phyloP scores from a whole-genome alignment of 2,888 invertebrate genomes.

The Drosophila vallismaia region DNA sequence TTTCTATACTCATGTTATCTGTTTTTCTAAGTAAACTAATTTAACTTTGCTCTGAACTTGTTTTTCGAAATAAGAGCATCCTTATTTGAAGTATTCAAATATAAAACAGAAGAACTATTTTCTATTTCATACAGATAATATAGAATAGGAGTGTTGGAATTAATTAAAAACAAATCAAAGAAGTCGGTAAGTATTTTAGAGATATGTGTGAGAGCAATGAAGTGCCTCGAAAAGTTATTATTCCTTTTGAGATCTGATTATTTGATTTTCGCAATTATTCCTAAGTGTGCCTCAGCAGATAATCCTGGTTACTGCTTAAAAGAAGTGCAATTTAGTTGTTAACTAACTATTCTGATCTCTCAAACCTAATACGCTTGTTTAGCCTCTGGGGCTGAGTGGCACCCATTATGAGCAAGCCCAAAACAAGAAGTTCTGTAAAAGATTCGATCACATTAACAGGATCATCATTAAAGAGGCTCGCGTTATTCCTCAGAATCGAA shows the following conservation, averaged over 20 bases:
- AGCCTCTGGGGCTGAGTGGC: slow-evolving; percentile 79
- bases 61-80: neutral
- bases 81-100: too few species aligned
- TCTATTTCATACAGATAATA: too few species aligned
- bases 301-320: neutral
- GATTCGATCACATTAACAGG: slow-evolving; percentile 18
- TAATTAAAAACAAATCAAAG: neutral
- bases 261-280: neutral
- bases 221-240: neutral
- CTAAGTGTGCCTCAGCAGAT: neutral
- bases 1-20: neutral
- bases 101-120: too few species aligned
- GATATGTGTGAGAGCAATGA: neutral
- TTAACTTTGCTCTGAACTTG: neutral
- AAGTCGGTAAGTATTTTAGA: neutral
- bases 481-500: too few species aligned
- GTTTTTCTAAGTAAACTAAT: neutral
- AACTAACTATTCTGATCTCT: slow-evolving; percentile 15
- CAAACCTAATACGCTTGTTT: slow-evolving; percentile 79
- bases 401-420: slow-evolving; percentile 81
- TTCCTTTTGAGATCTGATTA: neutral
- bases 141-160: too few species aligned
- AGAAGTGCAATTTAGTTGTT: slow-evolving; percentile 17
- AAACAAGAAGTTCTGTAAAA: slow-evolving; percentile 78
- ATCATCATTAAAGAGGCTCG: neutral